These are phyloP conservation scores for Ondatra zibethicus DNA, from an alignment of 2,113 vertebrate species.

Conservation along the genomic window DNA sequence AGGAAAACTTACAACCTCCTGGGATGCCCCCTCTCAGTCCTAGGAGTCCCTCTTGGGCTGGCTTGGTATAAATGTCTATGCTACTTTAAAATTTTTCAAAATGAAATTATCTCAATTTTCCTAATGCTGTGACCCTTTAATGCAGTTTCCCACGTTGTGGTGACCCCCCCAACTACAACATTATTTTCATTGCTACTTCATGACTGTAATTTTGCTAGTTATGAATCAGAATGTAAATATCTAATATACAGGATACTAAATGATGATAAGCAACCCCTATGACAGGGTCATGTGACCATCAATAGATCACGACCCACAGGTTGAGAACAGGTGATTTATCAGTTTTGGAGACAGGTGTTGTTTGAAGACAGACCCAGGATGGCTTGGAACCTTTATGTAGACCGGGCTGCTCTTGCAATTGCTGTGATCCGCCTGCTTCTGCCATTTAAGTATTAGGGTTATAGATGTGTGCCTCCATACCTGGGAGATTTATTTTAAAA, in stretches of 20 bases:
- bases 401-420: not conserved
- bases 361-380: not conserved
- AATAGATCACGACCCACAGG: not conserved
- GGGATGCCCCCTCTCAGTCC: not conserved
- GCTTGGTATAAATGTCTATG: slow-evolving; percentile 28
- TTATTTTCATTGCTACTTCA: not conserved
- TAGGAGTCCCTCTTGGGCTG: not conserved
- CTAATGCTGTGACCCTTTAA: not conserved
- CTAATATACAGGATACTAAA: not conserved
- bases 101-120: not conserved
- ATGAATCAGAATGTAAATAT: not conserved
- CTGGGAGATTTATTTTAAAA: not conserved
- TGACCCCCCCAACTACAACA: not conserved
- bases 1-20: not conserved
- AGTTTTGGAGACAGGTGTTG: not conserved
- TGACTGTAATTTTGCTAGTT: not conserved
- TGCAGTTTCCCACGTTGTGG: not conserved
- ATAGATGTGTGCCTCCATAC: not conserved
- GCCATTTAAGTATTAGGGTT: not conserved
- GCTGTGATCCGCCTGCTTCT: not conserved
- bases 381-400: not conserved
- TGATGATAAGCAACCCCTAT: not conserved
- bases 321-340: not conserved
- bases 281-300: not conserved
- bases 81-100: not conserved